Conservation (phyloP, 2,888 invertebrate genomes). For the Meandrusa payeni region DNA sequence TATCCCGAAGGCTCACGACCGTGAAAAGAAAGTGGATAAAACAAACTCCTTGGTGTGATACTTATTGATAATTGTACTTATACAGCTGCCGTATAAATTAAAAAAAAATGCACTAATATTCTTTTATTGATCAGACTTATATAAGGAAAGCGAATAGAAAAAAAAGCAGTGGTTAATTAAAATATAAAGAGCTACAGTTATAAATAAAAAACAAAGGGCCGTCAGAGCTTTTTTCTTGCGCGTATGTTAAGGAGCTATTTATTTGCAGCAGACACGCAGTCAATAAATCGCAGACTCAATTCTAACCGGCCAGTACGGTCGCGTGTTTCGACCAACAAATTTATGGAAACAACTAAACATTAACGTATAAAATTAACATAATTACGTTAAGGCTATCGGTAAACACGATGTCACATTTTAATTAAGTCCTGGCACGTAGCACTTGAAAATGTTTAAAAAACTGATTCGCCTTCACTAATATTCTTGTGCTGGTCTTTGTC, state of each 20-base stretch:
- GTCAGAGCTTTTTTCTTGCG: conserved; percentile 10
- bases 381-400: conserved; percentile 14
- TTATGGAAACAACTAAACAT: conserved; percentile 15
- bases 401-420: conserved; percentile 18
- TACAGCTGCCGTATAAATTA: no score
- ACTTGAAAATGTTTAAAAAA: neutral
- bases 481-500: no score
- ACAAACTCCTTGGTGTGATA: no score
- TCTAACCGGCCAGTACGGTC: conserved; percentile 7
- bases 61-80: no score
- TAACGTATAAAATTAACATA: conserved; percentile 16
- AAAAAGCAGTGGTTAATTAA: neutral
- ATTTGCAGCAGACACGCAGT: conserved; percentile 17
- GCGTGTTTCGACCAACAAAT: conserved; percentile 14
- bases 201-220: conserved; percentile 10
- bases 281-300: conserved; percentile 19
- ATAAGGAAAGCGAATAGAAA: neutral
- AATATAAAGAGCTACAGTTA: conserved; percentile 2
- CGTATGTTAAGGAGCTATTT: conserved; percentile 19
- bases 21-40: no score
- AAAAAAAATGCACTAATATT: no score
- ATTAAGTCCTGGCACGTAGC: conserved; percentile 3
- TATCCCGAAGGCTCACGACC: no score
- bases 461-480: no score
- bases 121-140: no score